A percentile compares a stretch with the other conserved stretches of the same genome.
phyloP scores from a whole-genome alignment of 2,888 invertebrate species.

The Drosophila sordidapex region DNA sequence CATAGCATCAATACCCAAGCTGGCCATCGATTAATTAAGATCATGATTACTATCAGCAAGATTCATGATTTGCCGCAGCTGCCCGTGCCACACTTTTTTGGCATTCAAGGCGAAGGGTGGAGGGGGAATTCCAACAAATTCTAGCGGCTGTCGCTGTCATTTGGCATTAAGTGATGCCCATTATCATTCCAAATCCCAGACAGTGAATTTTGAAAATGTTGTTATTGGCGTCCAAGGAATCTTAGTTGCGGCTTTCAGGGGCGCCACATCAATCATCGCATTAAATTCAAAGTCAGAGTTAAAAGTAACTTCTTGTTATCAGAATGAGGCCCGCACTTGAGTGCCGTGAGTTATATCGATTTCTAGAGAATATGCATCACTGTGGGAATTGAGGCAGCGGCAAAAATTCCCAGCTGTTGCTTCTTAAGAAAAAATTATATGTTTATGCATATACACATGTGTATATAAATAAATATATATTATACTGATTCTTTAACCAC shows the following conservation, averaged over 20 bases:
- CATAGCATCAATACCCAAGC: constrained; percentile 31
- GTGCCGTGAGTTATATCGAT: constrained; percentile 47
- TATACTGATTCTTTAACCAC: constrained; percentile 7
- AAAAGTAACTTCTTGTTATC: constrained; percentile 32
- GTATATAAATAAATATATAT: neutral
- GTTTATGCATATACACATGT: neutral
- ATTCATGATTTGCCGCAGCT: constrained; percentile 15
- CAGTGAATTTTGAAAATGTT: constrained; percentile 40
- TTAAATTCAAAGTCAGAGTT: constrained; percentile 48
- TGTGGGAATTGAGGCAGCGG: constrained; percentile 52
- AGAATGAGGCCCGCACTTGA: constrained; percentile 15
- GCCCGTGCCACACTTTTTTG: constrained; percentile 22
- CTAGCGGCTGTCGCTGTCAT: constrained; percentile 50
- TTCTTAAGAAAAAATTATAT: constrained; percentile 48
- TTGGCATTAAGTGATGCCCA: constrained; percentile 41
- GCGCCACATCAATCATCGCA: constrained; percentile 79
- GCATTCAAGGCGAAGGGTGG: neutral
- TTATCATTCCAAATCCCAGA: constrained; percentile 23
- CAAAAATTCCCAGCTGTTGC: constrained; percentile 49
- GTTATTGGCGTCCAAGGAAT: constrained; percentile 20
- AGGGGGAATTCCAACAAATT: constrained; percentile 9
- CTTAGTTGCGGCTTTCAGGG: constrained; percentile 31
- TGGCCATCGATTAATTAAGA: constrained; percentile 19
- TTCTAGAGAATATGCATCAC: constrained; percentile 27
- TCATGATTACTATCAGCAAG: constrained; percentile 27